Evolutionary conservation across 92 coral and sea anemone genomes (phyloP), one percentile per base, ranked within the genome.

Genomic region (Phenganax marumi): DNA sequence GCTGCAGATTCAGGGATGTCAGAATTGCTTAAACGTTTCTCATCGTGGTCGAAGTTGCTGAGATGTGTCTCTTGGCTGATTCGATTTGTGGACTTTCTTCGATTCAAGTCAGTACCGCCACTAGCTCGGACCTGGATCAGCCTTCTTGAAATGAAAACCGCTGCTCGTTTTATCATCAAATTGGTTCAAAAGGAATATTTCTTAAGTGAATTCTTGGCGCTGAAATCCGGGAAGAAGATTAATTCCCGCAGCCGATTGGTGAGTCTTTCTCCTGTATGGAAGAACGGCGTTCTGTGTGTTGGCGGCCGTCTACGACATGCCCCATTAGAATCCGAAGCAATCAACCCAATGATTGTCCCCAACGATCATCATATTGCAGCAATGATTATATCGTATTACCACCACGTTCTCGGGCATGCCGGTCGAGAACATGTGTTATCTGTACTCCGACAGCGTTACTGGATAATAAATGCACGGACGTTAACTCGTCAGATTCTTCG

Each of bases 1-100:
- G 10, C 84, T 8, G 7, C 14, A 8, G 75, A 83, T 17, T 75
- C 87, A 4, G 33, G 64, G 25, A 0, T 77, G 13, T 69, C 57
- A n/a, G 75, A 19, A 23, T 68, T 84, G 12, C 63, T 49, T 61
- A 52, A 61, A 8, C 75, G 17, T 76, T 79, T 68, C 54, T 85
- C 89, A 10, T 88, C 91, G 1, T 88, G 89, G 91, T 81, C 86
- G 49, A 66, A 51, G 39, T 58, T 88, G 21, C 87, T 81, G 71
- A 83, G 81, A 70, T 78, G 60, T 3, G 62, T 89, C 72, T 81
- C 91, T 10, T 89, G 89, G 84, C 75, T 82, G 18, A 19, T 82
- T 58, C 87, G 89, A 4, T 77, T 89, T 57, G 82, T 89, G 39
- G 72, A 88, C 65, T 56, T 14, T 56, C 63, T 56, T 19, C 63